A percentile compares a stretch with the other conserved stretches of the same genome.
phyloP scores from a whole-genome alignment of 2,113 vertebrate species.

The Microcebus ravelobensis region DNA sequence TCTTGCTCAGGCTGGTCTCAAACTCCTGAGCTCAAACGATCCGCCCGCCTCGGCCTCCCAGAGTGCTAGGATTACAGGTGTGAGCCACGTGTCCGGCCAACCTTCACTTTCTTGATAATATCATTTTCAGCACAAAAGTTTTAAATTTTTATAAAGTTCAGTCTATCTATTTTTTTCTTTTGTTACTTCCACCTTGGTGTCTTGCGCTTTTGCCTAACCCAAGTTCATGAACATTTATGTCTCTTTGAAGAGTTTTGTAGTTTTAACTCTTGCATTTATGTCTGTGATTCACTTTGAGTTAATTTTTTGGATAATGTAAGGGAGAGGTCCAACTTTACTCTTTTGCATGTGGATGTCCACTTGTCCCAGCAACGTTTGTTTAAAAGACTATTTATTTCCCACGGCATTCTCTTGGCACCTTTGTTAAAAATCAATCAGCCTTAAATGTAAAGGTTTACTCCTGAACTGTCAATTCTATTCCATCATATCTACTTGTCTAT shows the following conservation, averaged over 20 bases:
- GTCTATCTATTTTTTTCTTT: neutral
- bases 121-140: neutral
- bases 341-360: neutral
- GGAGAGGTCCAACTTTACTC: neutral
- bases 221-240: neutral
- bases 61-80: too few species aligned
- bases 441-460: neutral
- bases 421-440: neutral
- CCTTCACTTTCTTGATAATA: neutral
- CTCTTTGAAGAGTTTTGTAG: neutral
- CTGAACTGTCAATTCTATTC: neutral
- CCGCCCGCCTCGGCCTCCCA: too few species aligned
- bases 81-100: too few species aligned
- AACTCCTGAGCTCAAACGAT: too few species aligned
- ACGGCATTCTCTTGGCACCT: neutral
- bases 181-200: neutral
- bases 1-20: too few species aligned
- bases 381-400: neutral
- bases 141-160: neutral
- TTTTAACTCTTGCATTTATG: neutral
- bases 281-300: neutral
- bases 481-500: neutral
- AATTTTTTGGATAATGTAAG: neutral
- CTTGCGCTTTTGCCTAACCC: neutral
- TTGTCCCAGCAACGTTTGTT: neutral